These are phyloP conservation scores for Sylvia borin DNA, from an alignment of 2,797 vertebrate species.

Conservation along the genomic window DNA sequence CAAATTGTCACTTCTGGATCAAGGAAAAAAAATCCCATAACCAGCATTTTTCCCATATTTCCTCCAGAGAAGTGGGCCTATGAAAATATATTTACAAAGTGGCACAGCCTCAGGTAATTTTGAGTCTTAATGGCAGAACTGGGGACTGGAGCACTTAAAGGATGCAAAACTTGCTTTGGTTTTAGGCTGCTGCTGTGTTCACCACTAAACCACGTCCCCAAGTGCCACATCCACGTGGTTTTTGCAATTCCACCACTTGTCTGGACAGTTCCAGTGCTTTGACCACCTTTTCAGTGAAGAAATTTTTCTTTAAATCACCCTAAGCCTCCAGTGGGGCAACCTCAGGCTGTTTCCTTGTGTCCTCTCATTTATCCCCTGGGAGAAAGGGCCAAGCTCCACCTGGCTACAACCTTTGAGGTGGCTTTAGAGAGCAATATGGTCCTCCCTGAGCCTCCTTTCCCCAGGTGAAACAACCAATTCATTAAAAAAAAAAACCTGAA, in stretches of 20 bases:
- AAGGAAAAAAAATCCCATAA: not conserved
- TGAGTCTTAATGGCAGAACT: not conserved
- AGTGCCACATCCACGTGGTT: accelerated
- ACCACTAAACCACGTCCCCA: not conserved
- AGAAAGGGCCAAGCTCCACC: not conserved
- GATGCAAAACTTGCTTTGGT: not conserved
- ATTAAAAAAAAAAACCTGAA: not conserved
- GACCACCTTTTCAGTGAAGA: not conserved
- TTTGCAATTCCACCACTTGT: not conserved
- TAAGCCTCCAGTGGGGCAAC: not conserved
- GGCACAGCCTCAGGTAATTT: not conserved
- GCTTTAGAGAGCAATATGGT: not conserved
- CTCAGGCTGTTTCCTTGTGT: not conserved
- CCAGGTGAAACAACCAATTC: not conserved
- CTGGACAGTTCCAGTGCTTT: not conserved
- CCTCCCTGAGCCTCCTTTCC: not conserved
- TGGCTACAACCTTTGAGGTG: not conserved
- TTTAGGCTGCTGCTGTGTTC: not conserved
- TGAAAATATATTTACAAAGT: not conserved
- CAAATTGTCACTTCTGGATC: not conserved
- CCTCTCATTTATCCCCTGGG: not conserved
- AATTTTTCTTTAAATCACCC: not conserved
- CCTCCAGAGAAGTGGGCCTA: not conserved
- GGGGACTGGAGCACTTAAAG: not conserved
- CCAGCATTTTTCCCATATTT: not conserved